Conservation (phyloP, 2,888 invertebrate genomes). For the Seira sanloemensis region DNA sequence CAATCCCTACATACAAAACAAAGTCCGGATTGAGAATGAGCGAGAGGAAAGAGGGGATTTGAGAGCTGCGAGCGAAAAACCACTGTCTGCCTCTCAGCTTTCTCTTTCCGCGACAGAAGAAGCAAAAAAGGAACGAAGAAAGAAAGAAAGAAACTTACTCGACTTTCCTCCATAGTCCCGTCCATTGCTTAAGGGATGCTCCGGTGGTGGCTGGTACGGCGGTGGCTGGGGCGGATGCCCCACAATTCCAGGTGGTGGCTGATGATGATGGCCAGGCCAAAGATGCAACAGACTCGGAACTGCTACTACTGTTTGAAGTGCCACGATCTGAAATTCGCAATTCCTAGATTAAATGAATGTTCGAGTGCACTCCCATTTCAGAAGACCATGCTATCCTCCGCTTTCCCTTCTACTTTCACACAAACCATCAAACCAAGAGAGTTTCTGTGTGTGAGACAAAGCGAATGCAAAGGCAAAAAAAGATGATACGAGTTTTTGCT, state of each 20-base stretch:
- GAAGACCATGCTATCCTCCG: too few species aligned
- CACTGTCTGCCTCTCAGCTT: too few species aligned
- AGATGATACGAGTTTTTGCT: too few species aligned
- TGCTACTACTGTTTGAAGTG: constrained; percentile 72
- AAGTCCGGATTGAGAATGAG: too few species aligned
- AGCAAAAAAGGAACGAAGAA: not conserved
- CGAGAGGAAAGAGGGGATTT: too few species aligned
- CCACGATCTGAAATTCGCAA: constrained; percentile 66
- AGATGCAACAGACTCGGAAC: constrained; percentile 73
- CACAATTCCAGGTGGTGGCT: constrained; percentile 27
- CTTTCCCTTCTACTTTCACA: too few species aligned
- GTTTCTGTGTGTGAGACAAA: too few species aligned
- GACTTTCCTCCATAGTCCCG: constrained; percentile 64
- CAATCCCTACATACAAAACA: constrained; percentile 32
- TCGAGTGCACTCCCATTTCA: not conserved
- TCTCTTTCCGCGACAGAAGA: not conserved
- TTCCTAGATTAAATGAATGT: not conserved
- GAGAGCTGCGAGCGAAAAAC: too few species aligned
- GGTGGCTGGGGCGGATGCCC: constrained; percentile 72
- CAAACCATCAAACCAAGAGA: too few species aligned
- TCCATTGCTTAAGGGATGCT: constrained; percentile 71
- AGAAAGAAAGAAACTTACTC: constrained; percentile 39
- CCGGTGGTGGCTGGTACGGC: constrained; percentile 73
- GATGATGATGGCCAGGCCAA: constrained; percentile 70
- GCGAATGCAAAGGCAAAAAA: too few species aligned